Conservation (phyloP, 2,113 vertebrate species). For the Dunckerocampus dactyliophorus region DNA sequence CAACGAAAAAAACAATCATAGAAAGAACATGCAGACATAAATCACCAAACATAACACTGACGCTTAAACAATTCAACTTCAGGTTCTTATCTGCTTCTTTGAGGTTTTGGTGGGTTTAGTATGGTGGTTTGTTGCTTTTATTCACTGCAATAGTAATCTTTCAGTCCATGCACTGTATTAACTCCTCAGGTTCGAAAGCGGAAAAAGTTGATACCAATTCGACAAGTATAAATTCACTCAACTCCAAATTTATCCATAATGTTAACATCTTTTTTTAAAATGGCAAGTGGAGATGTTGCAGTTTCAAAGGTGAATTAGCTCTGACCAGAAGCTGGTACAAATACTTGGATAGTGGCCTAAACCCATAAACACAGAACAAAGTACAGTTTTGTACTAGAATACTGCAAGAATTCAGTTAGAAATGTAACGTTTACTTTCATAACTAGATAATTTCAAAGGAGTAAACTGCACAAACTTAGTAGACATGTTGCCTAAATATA, state of each 20-base stretch:
- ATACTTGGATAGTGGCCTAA: slow-evolving; percentile 18
- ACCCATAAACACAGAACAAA: slow-evolving; percentile 14
- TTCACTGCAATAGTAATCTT: not conserved
- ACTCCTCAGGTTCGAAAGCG: too few species aligned
- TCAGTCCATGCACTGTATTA: too few species aligned
- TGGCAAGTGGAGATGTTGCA: not conserved
- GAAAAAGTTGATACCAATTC: too few species aligned
- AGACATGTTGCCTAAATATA: not conserved
- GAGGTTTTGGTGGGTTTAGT: not conserved
- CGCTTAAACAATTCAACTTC: not conserved
- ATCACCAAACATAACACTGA: too few species aligned
- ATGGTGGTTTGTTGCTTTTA: not conserved
- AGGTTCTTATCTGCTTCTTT: slow-evolving; percentile 21
- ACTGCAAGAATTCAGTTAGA: not conserved
- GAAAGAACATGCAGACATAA: too few species aligned
- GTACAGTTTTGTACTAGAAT: not conserved
- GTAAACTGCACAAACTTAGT: not conserved
- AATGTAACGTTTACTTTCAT: not conserved
- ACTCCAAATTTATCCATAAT: too few species aligned
- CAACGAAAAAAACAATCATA: too few species aligned
- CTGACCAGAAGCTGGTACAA: not conserved
- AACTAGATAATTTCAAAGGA: not conserved
- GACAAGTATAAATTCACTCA: too few species aligned
- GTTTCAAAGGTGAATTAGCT: slow-evolving; percentile 24
- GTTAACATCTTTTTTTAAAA: not conserved